Conservation (phyloP, 2,797 vertebrate species). For the Gobionotothen gibberifrons region DNA sequence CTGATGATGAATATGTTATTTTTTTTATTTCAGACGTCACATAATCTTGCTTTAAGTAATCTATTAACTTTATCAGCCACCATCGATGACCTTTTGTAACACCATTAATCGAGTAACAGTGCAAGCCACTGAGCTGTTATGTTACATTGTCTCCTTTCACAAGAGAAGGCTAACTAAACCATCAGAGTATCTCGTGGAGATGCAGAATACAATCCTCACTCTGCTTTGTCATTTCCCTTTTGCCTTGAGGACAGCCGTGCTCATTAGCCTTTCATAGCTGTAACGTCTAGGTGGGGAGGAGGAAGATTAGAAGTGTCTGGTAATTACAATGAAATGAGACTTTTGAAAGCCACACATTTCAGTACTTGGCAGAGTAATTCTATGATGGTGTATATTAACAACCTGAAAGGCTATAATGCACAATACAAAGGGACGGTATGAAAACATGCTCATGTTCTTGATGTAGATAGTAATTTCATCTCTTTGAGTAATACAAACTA, state of each 20-base stretch:
- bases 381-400: not conserved
- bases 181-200: not conserved
- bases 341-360: conserved; percentile 18
- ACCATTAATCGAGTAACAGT: not conserved
- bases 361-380: not conserved
- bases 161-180: not conserved
- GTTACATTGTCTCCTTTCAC: not conserved
- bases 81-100: not conserved
- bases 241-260: conserved; percentile 15
- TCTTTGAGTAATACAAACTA: not conserved
- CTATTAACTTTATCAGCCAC: not conserved
- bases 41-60: not conserved
- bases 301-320: not conserved
- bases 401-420: not conserved
- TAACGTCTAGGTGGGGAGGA: not conserved
- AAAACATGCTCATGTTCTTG: not conserved
- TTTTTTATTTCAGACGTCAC: not conserved
- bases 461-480: not conserved
- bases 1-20: not conserved
- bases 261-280: conserved; percentile 13
- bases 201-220: conserved; percentile 2
- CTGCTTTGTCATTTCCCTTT: conserved; percentile 12
- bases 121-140: not conserved
- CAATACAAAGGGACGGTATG: not conserved
- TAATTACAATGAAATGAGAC: not conserved